Evolutionary conservation across 2,113 vertebrate genomes (phyloP).

Genomic region (Dendrocopos noguchii): DNA sequence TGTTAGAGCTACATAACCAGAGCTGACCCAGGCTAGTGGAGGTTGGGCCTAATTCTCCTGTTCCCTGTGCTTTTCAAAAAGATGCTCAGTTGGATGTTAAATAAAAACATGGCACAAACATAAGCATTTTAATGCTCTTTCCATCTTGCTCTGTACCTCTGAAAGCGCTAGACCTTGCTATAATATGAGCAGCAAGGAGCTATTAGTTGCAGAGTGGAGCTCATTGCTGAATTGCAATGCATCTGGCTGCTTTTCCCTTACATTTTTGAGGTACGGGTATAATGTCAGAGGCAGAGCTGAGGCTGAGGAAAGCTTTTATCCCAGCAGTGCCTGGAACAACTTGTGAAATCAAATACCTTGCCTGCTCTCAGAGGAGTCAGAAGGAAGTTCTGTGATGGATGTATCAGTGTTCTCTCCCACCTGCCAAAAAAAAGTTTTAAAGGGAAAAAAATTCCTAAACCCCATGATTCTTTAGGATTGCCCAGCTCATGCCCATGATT

Average conservation of each 20-base stretch:
- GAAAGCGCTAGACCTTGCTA: neutral
- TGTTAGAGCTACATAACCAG: neutral
- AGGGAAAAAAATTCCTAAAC: neutral
- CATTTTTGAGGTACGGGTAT: neutral
- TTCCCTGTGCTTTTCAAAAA: neutral
- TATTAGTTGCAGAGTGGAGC: conserved; percentile 21
- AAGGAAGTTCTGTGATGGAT: conserved; percentile 38
- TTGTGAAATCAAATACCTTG: conserved; percentile 50
- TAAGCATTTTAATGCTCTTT: neutral
- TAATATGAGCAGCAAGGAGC: neutral
- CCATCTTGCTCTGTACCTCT: neutral
- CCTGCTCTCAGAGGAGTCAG: neutral
- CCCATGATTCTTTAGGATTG: neutral
- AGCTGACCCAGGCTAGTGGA: neutral
- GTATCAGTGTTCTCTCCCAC: neutral
- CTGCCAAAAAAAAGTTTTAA: neutral
- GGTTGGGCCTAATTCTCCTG: neutral
- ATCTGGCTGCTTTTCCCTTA: neutral
- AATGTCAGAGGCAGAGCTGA: conserved; percentile 15
- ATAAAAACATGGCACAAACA: neutral
- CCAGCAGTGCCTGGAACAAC: conserved; percentile 1
- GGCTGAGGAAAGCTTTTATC: conserved; percentile 52
- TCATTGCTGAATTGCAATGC: conserved; percentile 17
- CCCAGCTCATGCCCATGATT: fast-evolving
- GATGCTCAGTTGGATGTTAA: neutral